Conservation (phyloP, 2,888 invertebrate genomes). For the Aquatica leii region DNA sequence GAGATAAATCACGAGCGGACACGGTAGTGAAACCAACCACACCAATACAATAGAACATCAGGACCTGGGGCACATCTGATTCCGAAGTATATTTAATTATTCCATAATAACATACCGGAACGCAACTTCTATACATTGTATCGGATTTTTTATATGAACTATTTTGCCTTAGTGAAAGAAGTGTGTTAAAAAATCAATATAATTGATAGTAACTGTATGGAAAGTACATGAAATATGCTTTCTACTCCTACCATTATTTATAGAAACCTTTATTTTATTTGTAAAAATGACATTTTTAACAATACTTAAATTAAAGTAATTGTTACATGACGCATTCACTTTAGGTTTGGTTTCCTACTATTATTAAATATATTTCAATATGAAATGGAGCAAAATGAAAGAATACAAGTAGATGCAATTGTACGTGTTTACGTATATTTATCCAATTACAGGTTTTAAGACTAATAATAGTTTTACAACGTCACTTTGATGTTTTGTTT, state of each 20-base stretch:
- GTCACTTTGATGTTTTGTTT: too few relatives aligned
- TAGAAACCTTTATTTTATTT: constrained; percentile 21
- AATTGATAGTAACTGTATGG: constrained; percentile 38
- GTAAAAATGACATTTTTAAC: constrained; percentile 18
- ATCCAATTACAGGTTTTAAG: too few relatives aligned
- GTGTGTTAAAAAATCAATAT: constrained; percentile 37
- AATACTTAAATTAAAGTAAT: constrained; percentile 26
- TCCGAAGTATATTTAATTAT: constrained; percentile 38
- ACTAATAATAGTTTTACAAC: too few relatives aligned
- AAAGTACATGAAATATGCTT: constrained; percentile 38
- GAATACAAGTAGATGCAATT: too few relatives aligned
- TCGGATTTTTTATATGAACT: constrained; percentile 22
- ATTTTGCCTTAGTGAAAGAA: constrained; percentile 34
- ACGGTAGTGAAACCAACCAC: constrained; percentile 38
- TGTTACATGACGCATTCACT: constrained; percentile 26
- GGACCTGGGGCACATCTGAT: constrained; percentile 38
- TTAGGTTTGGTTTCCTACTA: not conserved
- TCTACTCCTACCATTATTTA: constrained; percentile 31
- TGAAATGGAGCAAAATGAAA: not conserved
- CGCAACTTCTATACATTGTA: constrained; percentile 37
- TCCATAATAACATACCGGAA: constrained; percentile 39
- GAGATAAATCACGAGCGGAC: constrained; percentile 41
- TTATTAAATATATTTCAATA: not conserved
- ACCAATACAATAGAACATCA: constrained; percentile 36
- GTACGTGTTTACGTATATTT: too few relatives aligned